phyloP scores from a whole-genome alignment of 2,888 invertebrate species.

The Diloba caeruleocephala region DNA sequence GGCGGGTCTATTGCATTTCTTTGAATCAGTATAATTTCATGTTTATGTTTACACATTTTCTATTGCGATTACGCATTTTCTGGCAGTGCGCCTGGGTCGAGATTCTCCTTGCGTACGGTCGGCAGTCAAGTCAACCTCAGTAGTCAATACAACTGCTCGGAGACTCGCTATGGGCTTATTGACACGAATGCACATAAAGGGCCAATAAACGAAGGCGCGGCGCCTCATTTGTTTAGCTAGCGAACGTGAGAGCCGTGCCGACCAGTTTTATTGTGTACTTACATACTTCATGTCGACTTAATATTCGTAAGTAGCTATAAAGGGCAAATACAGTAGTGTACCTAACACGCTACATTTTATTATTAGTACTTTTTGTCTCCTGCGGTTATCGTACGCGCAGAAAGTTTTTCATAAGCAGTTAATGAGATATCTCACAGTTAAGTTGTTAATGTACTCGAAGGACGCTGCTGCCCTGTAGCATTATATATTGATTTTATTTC shows the following conservation, averaged over 20 bases:
- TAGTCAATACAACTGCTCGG: constrained; percentile 1
- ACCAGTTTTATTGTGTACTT: constrained; percentile 23
- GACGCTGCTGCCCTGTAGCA: too few relatives aligned
- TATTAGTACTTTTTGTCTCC: too few relatives aligned
- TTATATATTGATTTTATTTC: too few relatives aligned
- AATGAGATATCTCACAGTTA: too few relatives aligned
- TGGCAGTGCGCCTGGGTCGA: constrained; percentile 13
- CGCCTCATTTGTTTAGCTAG: constrained; percentile 1
- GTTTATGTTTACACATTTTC: neutral
- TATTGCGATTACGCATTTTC: constrained; percentile 1
- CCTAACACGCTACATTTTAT: too few relatives aligned
- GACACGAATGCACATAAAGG: constrained; percentile 22
- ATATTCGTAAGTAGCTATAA: neutral
- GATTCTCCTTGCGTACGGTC: neutral
- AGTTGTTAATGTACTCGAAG: too few relatives aligned
- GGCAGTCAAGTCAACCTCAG: neutral
- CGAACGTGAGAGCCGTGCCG: neutral
- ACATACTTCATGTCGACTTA: neutral
- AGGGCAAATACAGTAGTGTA: too few relatives aligned
- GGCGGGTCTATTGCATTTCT: constrained; percentile 4
- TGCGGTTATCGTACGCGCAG: too few relatives aligned
- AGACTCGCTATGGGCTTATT: constrained; percentile 20
- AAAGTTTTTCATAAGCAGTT: too few relatives aligned
- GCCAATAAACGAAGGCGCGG: constrained; percentile 22
- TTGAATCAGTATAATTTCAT: constrained; percentile 3